Evolutionary conservation across 2,797 vertebrate genomes (phyloP).

Genomic region (Squalus acanthias): DNA sequence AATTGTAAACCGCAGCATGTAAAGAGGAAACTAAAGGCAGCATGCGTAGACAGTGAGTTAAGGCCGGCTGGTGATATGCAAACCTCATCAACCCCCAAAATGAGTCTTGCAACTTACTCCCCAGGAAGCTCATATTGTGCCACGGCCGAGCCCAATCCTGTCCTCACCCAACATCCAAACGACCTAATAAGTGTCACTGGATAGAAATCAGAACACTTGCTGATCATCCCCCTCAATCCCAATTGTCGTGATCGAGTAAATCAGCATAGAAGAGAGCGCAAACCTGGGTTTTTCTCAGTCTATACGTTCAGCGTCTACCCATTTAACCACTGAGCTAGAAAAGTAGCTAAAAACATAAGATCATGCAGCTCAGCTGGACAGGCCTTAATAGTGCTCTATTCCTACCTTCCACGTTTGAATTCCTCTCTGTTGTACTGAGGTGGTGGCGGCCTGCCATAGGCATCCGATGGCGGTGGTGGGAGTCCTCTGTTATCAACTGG

Average conservation of each 20-base stretch:
- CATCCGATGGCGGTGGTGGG: background rate
- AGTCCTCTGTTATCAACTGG: slow-evolving; percentile 25
- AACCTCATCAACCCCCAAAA: background rate
- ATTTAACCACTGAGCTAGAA: background rate
- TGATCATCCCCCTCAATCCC: background rate
- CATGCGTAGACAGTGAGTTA: background rate
- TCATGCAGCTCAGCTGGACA: background rate
- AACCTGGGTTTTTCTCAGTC: too few species aligned
- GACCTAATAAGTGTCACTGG: background rate
- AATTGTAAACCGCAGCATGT: background rate
- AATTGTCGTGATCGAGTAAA: background rate
- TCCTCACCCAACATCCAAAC: background rate
- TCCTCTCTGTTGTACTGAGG: slow-evolving; percentile 24
- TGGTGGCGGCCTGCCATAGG: slow-evolving; percentile 26
- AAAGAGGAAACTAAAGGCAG: background rate
- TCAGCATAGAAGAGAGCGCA: background rate
- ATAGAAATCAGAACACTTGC: background rate
- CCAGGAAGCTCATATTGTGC: background rate
- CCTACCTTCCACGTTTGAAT: slow-evolving; percentile 33
- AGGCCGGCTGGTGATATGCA: background rate
- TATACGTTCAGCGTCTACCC: background rate
- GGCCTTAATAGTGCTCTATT: too few species aligned
- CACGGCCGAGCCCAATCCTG: background rate
- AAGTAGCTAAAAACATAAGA: background rate
- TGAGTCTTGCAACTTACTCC: background rate